Base-by-base conservation (phyloP, 1,140 invertebrate genomes). In the Macrosteles quadrilineatus region DNA sequence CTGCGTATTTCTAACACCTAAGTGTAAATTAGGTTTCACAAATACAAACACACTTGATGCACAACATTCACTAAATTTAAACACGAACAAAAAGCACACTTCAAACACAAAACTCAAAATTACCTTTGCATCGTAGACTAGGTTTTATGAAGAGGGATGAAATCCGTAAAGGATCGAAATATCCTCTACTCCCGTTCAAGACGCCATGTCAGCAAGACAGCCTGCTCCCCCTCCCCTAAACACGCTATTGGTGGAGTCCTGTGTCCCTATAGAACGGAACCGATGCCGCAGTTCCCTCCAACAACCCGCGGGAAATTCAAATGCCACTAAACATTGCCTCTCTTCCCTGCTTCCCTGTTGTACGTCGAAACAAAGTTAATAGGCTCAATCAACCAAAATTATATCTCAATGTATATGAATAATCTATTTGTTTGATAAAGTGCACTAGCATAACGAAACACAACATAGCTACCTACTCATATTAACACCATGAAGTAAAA, bases 151-250 rank as follows among this genome's bases (percentile, higher is more conserved):
- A 45, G 64, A 67, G 67, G 72, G 65, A 47, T 65, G 69, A 66
- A 71, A 27, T 45, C 63, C 68, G 25, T 67, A 47, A 70, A 43
- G 67, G 70, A 70, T 69, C 21, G 70, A 71, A 71, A 70, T 70
- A 68, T 53, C 27, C 57, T 47, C 59, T 50, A 36, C 32, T 50
- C 50, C 29, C 29, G 25, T 47, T 69, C 68, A 71, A 50, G 70
- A 64, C 70, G 73, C 73, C 73, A 71, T 71, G 73, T 72, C 73
- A 72, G 73, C 73, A 72, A 57, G 45, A 50, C 36, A 69, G 53
- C 67, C 36, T 27, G 23, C 50, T 36, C 67, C 32, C 50, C 31
- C 63, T 19, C 63, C 55, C 2, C 4, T 25, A 9, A 27, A 2
- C 21, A 59, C 55, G 55, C 55, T 30, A 59, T 59, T 59, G 55